Percentiles rank a stretch among this genome's conserved stretches.
These are phyloP conservation scores for Meriones unguiculatus DNA, from an alignment of 2,113 vertebrate genomes.

Conservation along the genomic window DNA sequence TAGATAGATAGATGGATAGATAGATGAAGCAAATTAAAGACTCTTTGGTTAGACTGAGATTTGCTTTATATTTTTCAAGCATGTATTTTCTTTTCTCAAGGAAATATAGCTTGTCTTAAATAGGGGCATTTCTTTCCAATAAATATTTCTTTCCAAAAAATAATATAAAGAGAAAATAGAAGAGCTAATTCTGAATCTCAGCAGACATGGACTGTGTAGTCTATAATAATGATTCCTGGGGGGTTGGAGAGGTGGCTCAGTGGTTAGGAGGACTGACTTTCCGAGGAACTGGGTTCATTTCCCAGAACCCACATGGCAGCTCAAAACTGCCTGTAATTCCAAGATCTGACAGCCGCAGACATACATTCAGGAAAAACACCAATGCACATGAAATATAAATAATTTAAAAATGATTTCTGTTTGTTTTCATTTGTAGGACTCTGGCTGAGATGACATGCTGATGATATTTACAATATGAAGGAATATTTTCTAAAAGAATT, in stretches of 20 bases:
- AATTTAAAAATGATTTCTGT: background rate
- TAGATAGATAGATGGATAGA: no score
- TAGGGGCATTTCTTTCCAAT: background rate
- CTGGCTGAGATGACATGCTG: background rate
- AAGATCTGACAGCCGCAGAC: no score
- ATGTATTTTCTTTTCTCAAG: background rate
- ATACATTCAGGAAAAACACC: no score
- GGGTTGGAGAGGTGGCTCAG: no score
- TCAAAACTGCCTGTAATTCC: no score
- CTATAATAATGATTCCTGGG: background rate
- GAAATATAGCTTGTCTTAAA: background rate
- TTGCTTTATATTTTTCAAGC: background rate
- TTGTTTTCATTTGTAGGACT: background rate
- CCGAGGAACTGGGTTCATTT: no score
- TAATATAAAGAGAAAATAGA: background rate
- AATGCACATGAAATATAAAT: no score
- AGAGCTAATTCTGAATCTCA: background rate
- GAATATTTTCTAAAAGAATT: background rate
- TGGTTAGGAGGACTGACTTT: no score
- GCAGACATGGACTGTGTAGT: background rate
- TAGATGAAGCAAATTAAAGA: background rate
- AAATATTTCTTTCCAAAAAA: background rate
- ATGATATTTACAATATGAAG: background rate
- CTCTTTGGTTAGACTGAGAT: background rate
- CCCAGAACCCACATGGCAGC: no score